Conservation (phyloP, 1,140 invertebrate genomes). For the Diorhabda elongata region DNA sequence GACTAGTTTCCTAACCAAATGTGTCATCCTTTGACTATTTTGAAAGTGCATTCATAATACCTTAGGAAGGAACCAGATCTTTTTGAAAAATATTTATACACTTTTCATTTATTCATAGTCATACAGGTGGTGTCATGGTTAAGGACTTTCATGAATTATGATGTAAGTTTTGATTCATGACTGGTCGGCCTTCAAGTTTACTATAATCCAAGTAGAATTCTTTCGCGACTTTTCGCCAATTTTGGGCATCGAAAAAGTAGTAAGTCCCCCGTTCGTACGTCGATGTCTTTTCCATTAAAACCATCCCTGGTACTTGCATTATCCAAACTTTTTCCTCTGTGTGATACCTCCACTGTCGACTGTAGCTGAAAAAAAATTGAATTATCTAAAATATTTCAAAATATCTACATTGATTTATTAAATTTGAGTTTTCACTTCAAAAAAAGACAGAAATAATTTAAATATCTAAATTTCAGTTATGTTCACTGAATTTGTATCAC, state of each 20-base stretch:
- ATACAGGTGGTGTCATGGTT: conserved; percentile 35
- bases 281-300: conserved; percentile 87
- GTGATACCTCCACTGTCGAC: conserved; percentile 98
- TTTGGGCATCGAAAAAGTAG: conserved; percentile 97
- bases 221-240: conserved; percentile 93
- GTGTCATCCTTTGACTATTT: not conserved
- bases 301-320: conserved; percentile 90
- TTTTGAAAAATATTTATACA: conserved; percentile 43
- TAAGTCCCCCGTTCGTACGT: conserved; percentile 97
- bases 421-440: no score
- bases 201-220: conserved; percentile 97
- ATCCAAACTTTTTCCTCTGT: conserved; percentile 99
- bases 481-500: no score
- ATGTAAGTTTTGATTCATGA: conserved; percentile 41
- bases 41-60: not conserved
- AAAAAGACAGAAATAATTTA: no score
- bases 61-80: not conserved
- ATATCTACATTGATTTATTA: no score
- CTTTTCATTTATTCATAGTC: conserved; percentile 48
- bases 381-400: not conserved
- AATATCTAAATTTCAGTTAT: no score
- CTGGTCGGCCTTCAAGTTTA: conserved; percentile 88
- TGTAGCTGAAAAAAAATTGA: conserved; percentile 64
- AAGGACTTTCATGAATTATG: conserved; percentile 32
- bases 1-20: no score